These are phyloP conservation scores for Sminthurides bifidus DNA, from an alignment of 1,140 invertebrate genomes.

Conservation along the genomic window DNA sequence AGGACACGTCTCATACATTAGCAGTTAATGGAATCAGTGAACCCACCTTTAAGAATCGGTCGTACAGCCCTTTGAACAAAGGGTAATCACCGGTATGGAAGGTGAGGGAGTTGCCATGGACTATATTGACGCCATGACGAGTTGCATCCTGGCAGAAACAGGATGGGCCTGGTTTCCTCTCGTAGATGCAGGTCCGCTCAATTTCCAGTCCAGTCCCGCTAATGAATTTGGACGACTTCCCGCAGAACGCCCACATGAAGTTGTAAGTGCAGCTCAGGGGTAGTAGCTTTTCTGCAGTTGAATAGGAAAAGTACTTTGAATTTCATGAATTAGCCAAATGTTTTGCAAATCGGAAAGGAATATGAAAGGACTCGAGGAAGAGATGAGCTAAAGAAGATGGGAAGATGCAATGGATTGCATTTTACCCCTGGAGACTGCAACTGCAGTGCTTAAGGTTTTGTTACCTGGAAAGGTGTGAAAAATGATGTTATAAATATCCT, in stretches of 20 bases:
- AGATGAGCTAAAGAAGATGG: too few relatives aligned
- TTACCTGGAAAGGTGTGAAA: slow-evolving; percentile 78
- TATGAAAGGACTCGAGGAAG: too few relatives aligned
- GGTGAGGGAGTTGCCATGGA: slow-evolving; percentile 2
- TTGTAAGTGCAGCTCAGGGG: slow-evolving; percentile 63
- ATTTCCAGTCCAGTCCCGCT: too few relatives aligned
- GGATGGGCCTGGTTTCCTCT: not conserved
- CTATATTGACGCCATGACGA: not conserved
- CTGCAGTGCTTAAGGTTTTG: not conserved
- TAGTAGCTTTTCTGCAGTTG: slow-evolving; percentile 57
- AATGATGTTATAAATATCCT: slow-evolving; percentile 93
- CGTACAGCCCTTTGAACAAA: too few relatives aligned
- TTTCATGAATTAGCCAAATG: not conserved
- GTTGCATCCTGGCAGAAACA: not conserved
- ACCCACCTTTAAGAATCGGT: too few relatives aligned
- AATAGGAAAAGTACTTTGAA: slow-evolving; percentile 1
- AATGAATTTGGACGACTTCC: too few relatives aligned
- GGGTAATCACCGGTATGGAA: too few relatives aligned
- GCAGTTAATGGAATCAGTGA: too few relatives aligned
- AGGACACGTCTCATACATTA: too few relatives aligned
- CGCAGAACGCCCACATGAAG: slow-evolving; percentile 60
- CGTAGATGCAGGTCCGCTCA: not conserved
- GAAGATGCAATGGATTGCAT: too few relatives aligned
- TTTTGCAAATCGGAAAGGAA: too few relatives aligned
- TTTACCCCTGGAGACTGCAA: not conserved